phyloP scores from a whole-genome alignment of 2,797 vertebrate genomes.

The Anguilla megastoma region DNA sequence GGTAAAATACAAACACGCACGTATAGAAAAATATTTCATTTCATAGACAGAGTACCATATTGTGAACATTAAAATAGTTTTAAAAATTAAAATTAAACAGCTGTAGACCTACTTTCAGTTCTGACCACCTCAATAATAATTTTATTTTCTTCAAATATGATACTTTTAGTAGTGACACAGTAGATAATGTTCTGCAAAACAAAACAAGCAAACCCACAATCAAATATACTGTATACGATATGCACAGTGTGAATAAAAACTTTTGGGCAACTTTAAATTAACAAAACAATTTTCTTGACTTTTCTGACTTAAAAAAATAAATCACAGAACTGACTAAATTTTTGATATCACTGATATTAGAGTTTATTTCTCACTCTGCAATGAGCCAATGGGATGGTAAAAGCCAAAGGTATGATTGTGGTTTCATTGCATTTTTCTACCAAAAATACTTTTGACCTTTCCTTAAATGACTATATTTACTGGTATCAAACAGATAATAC shows the following conservation, averaged over 20 bases:
- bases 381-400: not conserved
- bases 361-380: not conserved
- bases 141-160: not conserved
- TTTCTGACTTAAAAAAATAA: constrained; percentile 8
- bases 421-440: not conserved
- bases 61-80: constrained; percentile 17
- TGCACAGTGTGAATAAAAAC: constrained; percentile 29
- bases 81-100: constrained; percentile 20
- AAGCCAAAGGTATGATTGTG: not conserved
- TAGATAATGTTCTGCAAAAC: constrained; percentile 33
- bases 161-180: constrained; percentile 35
- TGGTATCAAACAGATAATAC: constrained; percentile 2
- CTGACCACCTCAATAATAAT: constrained; percentile 23
- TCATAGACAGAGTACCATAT: constrained; percentile 49
- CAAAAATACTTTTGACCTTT: not conserved
- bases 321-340: constrained; percentile 16
- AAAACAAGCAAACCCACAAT: constrained; percentile 29
- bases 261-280: constrained; percentile 23
- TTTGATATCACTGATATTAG: not conserved
- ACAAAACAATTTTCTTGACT: not conserved
- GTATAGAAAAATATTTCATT: constrained; percentile 68
- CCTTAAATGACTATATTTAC: constrained; percentile 6
- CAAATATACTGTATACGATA: constrained; percentile 29
- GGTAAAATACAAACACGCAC: constrained; percentile 55
- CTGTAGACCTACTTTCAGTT: not conserved